Evolutionary conservation across 2,888 invertebrate genomes (phyloP).

Genomic region (Aromia moschata): DNA sequence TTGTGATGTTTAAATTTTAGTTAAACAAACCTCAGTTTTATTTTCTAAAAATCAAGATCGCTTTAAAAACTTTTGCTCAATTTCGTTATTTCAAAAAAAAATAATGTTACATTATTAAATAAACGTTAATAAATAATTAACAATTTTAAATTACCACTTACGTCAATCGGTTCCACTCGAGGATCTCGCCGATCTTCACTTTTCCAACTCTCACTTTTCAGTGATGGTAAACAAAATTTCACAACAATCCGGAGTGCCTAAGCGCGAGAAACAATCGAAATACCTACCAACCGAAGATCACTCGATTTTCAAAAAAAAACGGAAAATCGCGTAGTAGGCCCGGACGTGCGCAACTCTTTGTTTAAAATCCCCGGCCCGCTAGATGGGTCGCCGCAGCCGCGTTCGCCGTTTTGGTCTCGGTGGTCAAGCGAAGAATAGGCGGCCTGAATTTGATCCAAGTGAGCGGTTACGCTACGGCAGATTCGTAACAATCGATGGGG

Average conservation of each 20-base stretch:
- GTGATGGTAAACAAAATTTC: slow-evolving; percentile 13
- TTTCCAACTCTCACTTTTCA: slow-evolving; percentile 32
- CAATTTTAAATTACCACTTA: slow-evolving; percentile 9
- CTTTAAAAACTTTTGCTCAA: too few relatives aligned
- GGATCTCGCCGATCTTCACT: slow-evolving; percentile 25
- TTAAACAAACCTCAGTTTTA: too few relatives aligned
- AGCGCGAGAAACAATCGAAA: neutral
- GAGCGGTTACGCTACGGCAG: slow-evolving; percentile 41
- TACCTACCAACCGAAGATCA: neutral
- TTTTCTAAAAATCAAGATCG: too few relatives aligned
- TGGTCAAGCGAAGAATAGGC: slow-evolving; percentile 36
- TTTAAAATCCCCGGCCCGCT: slow-evolving; percentile 18
- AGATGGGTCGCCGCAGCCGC: neutral
- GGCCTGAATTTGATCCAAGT: slow-evolving; percentile 20
- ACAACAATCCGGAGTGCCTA: neutral
- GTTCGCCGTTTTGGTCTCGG: slow-evolving; percentile 12
- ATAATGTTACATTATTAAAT: too few relatives aligned
- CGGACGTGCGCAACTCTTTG: slow-evolving; percentile 4
- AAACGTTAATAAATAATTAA: too few relatives aligned
- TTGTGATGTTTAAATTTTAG: too few relatives aligned
- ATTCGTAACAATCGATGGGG: slow-evolving; percentile 47
- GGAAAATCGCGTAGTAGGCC: neutral
- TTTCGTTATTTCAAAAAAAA: too few relatives aligned
- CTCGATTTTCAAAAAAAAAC: neutral
- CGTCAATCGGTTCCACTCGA: slow-evolving; percentile 2